A percentile compares a stretch with the other conserved stretches of the same genome.
Conservation (phyloP, 2,888 invertebrate genomes). For the Noctua janthe region DNA sequence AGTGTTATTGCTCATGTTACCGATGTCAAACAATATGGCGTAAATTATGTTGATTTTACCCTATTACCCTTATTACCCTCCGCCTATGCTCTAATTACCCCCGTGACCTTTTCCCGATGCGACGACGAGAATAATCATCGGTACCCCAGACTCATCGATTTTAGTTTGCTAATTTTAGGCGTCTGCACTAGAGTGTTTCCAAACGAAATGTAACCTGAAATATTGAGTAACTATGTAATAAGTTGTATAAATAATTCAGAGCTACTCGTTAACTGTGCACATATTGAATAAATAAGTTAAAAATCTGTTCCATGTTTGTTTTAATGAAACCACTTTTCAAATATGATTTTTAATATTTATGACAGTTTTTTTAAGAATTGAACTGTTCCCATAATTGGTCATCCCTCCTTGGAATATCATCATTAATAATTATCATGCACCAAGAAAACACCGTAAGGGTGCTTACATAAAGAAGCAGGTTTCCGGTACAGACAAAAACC, state of each 20-base stretch:
- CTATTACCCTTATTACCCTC: not conserved
- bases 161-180: constrained; percentile 56
- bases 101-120: constrained; percentile 55
- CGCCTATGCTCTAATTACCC: constrained; percentile 32
- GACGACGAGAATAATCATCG: constrained; percentile 52
- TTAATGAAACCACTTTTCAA: constrained; percentile 25
- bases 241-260: constrained; percentile 84
- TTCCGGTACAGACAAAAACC: too few species aligned
- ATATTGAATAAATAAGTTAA: constrained; percentile 85
- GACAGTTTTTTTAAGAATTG: not conserved
- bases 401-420: not conserved
- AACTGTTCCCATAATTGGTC: not conserved
- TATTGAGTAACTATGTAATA: constrained; percentile 69
- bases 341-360: not conserved
- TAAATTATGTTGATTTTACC: constrained; percentile 3
- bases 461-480: too few species aligned
- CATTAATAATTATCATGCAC: too few species aligned
- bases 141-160: constrained; percentile 56
- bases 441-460: not conserved
- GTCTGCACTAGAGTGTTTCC: constrained; percentile 50
- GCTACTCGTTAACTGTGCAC: constrained; percentile 90
- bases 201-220: constrained; percentile 70
- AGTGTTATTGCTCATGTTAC: not conserved
- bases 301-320: constrained; percentile 67
- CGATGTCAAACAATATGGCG: not conserved